Base-by-base conservation (phyloP, 2,113 vertebrate genomes). In the Dolichotis patagonum region DNA sequence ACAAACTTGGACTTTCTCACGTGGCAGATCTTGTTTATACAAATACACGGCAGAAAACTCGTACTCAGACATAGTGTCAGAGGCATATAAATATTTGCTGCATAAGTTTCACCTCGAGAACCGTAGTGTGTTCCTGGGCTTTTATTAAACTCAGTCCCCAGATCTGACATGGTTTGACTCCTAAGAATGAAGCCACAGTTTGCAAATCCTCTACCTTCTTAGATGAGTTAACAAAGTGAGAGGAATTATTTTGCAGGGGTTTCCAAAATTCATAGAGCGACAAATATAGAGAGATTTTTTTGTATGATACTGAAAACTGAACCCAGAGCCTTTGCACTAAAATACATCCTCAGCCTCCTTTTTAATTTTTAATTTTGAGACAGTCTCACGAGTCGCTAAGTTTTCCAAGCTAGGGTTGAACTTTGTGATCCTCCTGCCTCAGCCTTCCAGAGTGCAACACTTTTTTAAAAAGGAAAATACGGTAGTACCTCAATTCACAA, bases 71-170 rank as follows among this genome's bases (percentile, higher is more conserved):
- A 43, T 30, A 63, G 65, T 49, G 56, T 49, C 49, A 93, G 80
- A 91, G 65, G 83, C 28, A 43, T 41, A 52, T 20, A 96, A 95
- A 83, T 84, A 94, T 56, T 90, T 85, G 56, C n/a, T 88, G 78
- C 90, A 7, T 26, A 77, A 67, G 28, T 85, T 95, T 87, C 35
- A 62, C 12, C 38, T 58, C 43, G 30, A 77, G 32, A 95, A 94
- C 69, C 54, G 69, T 90, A 83, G 41, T 52, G 28, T 41, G 7
- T 82, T 85, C 24, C 84, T 63, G 26, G 10, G 3, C 35, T 94
- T 93, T 93, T 67, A 75, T 28, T 65, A 17, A 87, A 62, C 17
- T 32, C 17, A 71, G 30, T 14, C 52, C 43, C 5, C 77, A 78
- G 56, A 94, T 84, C 63, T 92, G 16, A 88, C 56, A 62, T 82